A percentile compares a stretch with the other conserved stretches of the same genome.
These are phyloP conservation scores for Rugalucina vietnamica DNA, from an alignment of 2,888 invertebrate species.

Conservation along the genomic window DNA sequence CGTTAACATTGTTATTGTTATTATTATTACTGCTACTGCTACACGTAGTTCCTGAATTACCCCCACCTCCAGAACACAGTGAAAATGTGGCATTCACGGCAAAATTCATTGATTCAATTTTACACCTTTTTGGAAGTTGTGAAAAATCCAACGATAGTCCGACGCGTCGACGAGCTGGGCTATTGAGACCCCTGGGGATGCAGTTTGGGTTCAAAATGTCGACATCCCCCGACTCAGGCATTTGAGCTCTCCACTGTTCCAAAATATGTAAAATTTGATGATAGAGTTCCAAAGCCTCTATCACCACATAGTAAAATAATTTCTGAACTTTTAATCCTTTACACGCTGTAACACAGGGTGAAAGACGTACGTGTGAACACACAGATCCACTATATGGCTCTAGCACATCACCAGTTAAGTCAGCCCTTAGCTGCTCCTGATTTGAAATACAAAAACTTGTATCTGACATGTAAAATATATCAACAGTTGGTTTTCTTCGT, in stretches of 20 bases:
- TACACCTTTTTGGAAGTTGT: slow-evolving; percentile 72
- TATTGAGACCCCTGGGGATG: slow-evolving; percentile 50
- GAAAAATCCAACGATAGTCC: slow-evolving; percentile 57
- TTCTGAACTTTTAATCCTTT: background rate
- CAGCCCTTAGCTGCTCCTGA: background rate
- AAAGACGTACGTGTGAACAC: background rate
- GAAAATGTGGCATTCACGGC: slow-evolving; percentile 50
- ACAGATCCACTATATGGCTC: background rate
- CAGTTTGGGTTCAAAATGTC: slow-evolving; percentile 72
- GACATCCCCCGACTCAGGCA: slow-evolving; percentile 79
- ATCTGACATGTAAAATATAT: slow-evolving; percentile 60
- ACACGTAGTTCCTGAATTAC: too few species aligned
- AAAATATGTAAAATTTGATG: background rate
- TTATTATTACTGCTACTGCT: slow-evolving; percentile 24
- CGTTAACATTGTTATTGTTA: background rate
- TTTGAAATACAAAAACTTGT: slow-evolving; percentile 40
- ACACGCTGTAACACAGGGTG: background rate
- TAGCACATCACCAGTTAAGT: background rate
- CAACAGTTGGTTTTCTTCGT: slow-evolving; percentile 61
- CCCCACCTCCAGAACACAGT: slow-evolving; percentile 31
- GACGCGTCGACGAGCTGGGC: slow-evolving; percentile 50
- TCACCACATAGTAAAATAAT: background rate
- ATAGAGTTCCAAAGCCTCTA: background rate
- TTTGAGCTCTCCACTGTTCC: slow-evolving; percentile 51
- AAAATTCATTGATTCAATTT: slow-evolving; percentile 70